These are phyloP conservation scores for Sicus ferrugineus DNA, from an alignment of 2,888 invertebrate species.

Conservation along the genomic window DNA sequence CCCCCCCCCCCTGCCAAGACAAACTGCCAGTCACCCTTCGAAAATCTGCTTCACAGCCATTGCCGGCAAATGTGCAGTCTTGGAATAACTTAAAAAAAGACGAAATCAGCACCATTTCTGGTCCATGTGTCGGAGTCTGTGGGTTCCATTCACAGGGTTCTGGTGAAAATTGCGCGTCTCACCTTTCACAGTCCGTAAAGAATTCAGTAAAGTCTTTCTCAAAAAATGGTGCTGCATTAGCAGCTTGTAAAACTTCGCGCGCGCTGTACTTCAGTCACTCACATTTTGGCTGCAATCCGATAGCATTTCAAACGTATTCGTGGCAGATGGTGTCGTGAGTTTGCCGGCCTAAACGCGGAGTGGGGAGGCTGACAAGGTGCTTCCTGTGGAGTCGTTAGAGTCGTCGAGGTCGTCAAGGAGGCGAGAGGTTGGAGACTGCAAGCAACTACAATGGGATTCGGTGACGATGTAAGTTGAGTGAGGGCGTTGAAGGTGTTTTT, in stretches of 20 bases:
- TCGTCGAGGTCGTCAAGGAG: neutral
- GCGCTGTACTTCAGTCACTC: neutral
- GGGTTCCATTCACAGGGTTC: too few relatives aligned
- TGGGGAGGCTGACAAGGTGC: too few relatives aligned
- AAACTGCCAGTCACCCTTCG: neutral
- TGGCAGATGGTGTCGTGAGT: neutral
- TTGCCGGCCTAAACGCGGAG: neutral
- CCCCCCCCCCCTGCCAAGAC: neutral
- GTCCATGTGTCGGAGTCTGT: too few relatives aligned
- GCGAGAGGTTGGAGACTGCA: too few relatives aligned
- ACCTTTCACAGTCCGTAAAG: neutral
- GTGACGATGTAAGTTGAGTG: neutral
- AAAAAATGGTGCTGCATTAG: neutral
- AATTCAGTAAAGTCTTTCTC: neutral
- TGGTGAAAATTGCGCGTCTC: too few relatives aligned
- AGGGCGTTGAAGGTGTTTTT: too few relatives aligned
- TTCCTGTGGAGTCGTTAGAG: too few relatives aligned
- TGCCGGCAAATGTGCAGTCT: neutral
- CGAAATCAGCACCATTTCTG: neutral
- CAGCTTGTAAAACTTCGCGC: neutral
- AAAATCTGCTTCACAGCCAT: neutral
- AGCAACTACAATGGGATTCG: too few relatives aligned
- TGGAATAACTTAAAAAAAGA: too few relatives aligned
- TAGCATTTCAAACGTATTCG: neutral
- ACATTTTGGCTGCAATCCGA: neutral